Evolutionary conservation across 2,888 invertebrate genomes (phyloP), one percentile per base, ranked within the genome.

Genomic region (Melieria omissa): DNA sequence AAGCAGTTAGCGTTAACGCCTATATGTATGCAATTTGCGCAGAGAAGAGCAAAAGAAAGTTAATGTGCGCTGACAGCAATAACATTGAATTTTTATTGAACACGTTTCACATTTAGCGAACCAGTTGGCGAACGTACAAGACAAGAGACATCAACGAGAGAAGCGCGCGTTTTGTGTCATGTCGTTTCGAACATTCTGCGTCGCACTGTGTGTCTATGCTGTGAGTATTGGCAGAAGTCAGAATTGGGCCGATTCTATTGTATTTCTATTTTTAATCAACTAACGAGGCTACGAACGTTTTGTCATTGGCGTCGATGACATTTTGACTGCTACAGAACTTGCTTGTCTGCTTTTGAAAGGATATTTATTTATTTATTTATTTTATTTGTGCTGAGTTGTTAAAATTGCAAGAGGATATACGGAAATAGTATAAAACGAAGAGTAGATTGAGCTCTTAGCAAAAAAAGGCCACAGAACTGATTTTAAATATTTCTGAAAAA

Each of bases 31-130:
- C 29, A 29, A 29, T 29, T 12, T 54, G n/a, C 16, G n/a, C n/a
- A 54, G 14, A 54, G 12, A n/a, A 14, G 1, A 54, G n/a, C 16
- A 54, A 54, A 12, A 16, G 10, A 29, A 29, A 49, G 7, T 42
- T 52, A 49, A 42, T n/a, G 12, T 29, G 8, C 45, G 14, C 4
- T 45, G 47, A 62, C 16, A 62, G 52, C 70, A 65, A 71, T 61
- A 71, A 61, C 65, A 71, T 65, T 71, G 65, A 46, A 65, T 61
- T 52, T 49, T 46, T 65, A 65, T 71, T 61, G 70, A 61, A 65
- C 45, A 65, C 61, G 44, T 54, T 71, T 63, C 55, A 54, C 45
- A n/a, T 69, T 29, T 29, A 29, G 29, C 29, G 29, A 29, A 29
- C 29, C 29, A 29, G 29, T 29, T 29, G 29, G 29, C 29, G 29